Evolutionary conservation across 2,797 vertebrate genomes (phyloP), one percentile per base, ranked within the genome.

Genomic region (Eutrigla gurnardus): DNA sequence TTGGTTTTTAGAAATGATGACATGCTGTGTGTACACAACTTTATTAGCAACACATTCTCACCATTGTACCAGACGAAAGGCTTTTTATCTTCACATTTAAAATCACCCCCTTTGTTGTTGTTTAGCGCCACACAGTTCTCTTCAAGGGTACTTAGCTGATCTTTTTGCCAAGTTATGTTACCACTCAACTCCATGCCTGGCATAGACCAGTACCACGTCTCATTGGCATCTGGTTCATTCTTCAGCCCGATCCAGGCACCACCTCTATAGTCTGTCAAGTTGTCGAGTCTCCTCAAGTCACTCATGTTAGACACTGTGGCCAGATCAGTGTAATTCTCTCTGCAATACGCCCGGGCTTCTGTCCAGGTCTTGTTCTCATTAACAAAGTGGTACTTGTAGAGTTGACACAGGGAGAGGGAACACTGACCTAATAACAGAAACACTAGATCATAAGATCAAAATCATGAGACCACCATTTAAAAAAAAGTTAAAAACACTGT

Each of bases 241-340:
- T 0, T 12, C 40, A 88, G 59, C 43, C 86, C 89, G 10, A 85
- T 89, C 91, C 91, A 90, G 46, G 55, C 77, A 18, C 15, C 60
- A 0, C 0, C 6, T 39, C 15, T 1, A 25, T n/a, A n/a, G n/a
- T 0, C 0, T 32, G 5, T 10, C 10, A 1, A 4, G 0, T 40
- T 6, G 0, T 0, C 1, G 18, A n/a, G n/a, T n/a, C n/a, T n/a
- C n/a, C n/a, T n/a, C n/a, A 70, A 0, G 42, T 85, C 70, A 4
- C 10, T 2, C 63, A 17, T 18, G 65, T 50, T 1, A 7, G 6
- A 43, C 42, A 88, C 45, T n/a, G 69, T 83, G 55, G 75, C 83
- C 84, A 91, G 67, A 35, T 83, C 82, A 1, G 72, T 74, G 53
- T 50, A 8, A 0, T 45, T 4, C 0, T 2, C 0, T 55, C 35